A percentile compares a stretch with the other conserved stretches of the same genome.
phyloP scores from a whole-genome alignment of 37 sponge, comb jelly and placozoan genomes.

The Bolinopsis microptera region DNA sequence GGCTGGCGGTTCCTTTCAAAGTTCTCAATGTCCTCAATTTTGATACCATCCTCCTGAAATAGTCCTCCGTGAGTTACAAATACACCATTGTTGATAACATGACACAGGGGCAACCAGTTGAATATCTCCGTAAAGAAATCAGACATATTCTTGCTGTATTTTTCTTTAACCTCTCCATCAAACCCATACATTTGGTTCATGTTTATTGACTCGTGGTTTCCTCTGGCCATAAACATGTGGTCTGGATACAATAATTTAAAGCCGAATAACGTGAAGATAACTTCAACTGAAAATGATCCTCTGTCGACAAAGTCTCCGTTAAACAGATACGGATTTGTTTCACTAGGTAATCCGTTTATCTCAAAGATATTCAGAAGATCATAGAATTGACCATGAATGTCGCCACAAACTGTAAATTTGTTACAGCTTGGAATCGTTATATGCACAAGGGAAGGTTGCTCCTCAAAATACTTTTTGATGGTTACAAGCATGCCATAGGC shows the following conservation, averaged over 20 bases:
- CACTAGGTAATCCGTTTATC: constrained; percentile 89
- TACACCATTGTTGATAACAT: constrained; percentile 78
- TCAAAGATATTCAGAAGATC: constrained; percentile 95
- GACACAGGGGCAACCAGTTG: constrained; percentile 93
- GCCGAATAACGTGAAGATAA: constrained; percentile 88
- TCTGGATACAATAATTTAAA: constrained; percentile 92
- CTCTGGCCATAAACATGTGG: constrained; percentile 90
- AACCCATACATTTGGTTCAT: constrained; percentile 99
- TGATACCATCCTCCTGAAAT: constrained; percentile 83
- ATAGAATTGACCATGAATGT: constrained; percentile 98
- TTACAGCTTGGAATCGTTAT: constrained; percentile 80
- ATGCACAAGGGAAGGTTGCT: constrained; percentile 75
- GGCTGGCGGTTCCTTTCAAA: constrained; percentile 77
- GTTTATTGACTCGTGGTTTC: constrained; percentile 92
- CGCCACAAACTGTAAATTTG: constrained; percentile 96
- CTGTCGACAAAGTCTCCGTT: constrained; percentile 99
- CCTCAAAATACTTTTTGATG: constrained; percentile 71
- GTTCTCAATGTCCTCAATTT: constrained; percentile 81
- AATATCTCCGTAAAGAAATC: constrained; percentile 95
- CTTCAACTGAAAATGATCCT: constrained; percentile 95
- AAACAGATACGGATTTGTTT: constrained; percentile 83
- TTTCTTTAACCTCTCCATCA: constrained; percentile 91
- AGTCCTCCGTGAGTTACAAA: constrained; percentile 98
- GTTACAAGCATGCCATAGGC: constrained; percentile 83
- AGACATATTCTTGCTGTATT: constrained; percentile 82